Evolutionary conservation across 53 echinoderm and acorn worm species (phyloP), one percentile per base, ranked within the genome.

Genomic region (Echinarachnius parma): DNA sequence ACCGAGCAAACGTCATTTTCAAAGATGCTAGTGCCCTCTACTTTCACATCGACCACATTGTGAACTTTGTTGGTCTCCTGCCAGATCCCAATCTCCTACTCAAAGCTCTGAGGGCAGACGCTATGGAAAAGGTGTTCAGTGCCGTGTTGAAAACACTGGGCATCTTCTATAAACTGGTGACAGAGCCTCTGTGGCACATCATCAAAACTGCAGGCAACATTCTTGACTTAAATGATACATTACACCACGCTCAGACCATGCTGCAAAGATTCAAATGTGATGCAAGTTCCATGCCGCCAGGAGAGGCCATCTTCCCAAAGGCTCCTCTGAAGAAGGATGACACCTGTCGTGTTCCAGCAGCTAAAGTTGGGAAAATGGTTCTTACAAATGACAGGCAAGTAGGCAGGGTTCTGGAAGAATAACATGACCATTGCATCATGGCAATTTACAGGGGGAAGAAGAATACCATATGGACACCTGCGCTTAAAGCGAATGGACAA

Each of bases 111-210:
- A 22, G 28, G 20, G 79, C 60, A 72, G 75, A 84, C 48, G 31
- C 46, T 1, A 35, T n/a, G 19, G 72, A 78, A 19, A 18, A 9
- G 16, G 36, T 84, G 29, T 46, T 49, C 39, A 9, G 9, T 19
- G 86, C 81, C 44, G 81, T 76, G 50, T 33, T 81, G 1, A 22
- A 46, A n/a, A 69, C 86, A 15, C 69, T 86, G 25, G 86, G 77
- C 7, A 76, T 86, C 27, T 35, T 77, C 23, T 42, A 58, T 29
- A 76, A 76, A 11, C n/a, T 61, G 7, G 61, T 81, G 11, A 86
- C 77, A 59, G 34, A 59, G 27, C 86, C 86, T 4, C 49, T 80
- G 19, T 80, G 80, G 86, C 10, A 76, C 13, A 25, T 20, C 11
- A 56, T 86, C 39, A 76, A 76, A 31, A 36, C 21, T 11, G 59